A percentile compares a stretch with the other conserved stretches of the same genome.
phyloP scores from a whole-genome alignment of 2,888 invertebrate species.

The Dolichopus griseipennis region DNA sequence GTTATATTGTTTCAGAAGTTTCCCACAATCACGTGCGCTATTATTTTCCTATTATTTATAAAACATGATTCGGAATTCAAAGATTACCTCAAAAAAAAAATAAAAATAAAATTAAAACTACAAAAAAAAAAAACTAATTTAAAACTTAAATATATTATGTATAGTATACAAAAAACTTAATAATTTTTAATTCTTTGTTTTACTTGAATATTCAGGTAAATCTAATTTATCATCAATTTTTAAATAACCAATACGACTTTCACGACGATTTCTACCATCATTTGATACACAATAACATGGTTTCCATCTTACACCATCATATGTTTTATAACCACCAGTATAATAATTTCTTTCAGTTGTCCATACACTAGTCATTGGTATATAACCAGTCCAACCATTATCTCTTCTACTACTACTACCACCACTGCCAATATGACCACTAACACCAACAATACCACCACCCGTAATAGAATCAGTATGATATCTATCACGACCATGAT shows the following conservation, averaged over 20 bases:
- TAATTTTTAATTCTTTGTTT: conserved; percentile 15
- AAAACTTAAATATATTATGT: too few relatives aligned
- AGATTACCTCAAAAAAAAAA: too few relatives aligned
- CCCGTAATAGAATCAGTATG: conserved; percentile 30
- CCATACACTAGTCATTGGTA: conserved; percentile 33
- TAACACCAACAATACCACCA: conserved; percentile 29
- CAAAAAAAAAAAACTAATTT: too few relatives aligned
- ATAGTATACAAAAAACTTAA: too few relatives aligned
- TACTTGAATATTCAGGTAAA: conserved; percentile 30
- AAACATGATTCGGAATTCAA: too few relatives aligned
- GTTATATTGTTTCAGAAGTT: background rate
- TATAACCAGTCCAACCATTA: conserved; percentile 39
- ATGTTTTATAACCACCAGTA: conserved; percentile 28
- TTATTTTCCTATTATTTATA: too few relatives aligned
- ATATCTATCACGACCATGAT: conserved; percentile 23
- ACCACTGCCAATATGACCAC: conserved; percentile 29
- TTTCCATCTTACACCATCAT: conserved; percentile 34
- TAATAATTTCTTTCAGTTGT: conserved; percentile 37
- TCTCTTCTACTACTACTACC: conserved; percentile 27
- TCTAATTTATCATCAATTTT: conserved; percentile 37
- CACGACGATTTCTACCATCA: conserved; percentile 30
- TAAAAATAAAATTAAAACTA: too few relatives aligned
- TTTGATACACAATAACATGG: conserved; percentile 38
- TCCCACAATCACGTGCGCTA: background rate
- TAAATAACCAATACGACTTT: conserved; percentile 26